Base-by-base conservation (phyloP, 92 coral and sea anemone species). In the Isaurus tuberculatus region DNA sequence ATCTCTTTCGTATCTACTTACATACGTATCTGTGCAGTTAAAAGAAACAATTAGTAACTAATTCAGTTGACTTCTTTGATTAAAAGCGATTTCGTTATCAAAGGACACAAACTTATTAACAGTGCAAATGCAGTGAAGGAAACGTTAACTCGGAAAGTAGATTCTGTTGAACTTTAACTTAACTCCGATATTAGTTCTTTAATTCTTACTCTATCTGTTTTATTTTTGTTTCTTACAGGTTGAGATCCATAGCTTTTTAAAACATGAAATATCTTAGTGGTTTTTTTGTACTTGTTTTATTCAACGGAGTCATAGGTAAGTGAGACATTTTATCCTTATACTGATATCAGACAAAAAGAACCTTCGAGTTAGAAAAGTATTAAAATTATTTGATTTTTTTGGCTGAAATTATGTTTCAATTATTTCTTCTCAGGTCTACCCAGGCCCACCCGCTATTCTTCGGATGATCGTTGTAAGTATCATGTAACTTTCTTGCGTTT, bases 251-350 rank as follows among this genome's bases (percentile, higher is more conserved):
- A 58, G 82, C 34, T 60, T 58, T 77, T 77, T 58, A 33, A 33
- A 77, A 22, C 51, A 77, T 77, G 82, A 77, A 60, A 34, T 58
- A 51, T 77, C 70, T 77, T 77, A 36, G 82, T 29, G 31, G 70
- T 17, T 44, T 77, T 58, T 58, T 77, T 32, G 69, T 77, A 57
- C 82, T 77, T 57, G 82, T 58, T 58, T 22, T 58, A 31, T 42
- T 77, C 70, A 77, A 58, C 55, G 82, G 82, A 58, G 60, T 77
- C 82, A 2, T 65, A 57, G 82, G 82, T 77, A 77, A 30, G 82
- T 60, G 32, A 16, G 30, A 20, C 1, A 29, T 6, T 14, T 48
- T 71, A 22, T 44, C 14, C 43, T 2, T 44, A 11, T 16, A 13
- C 7, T 42, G 0, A 4, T 25, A 1, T 23, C 4, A 0, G 26